Percentiles rank a stretch among this genome's conserved stretches.
These are phyloP conservation scores for Otocyon megalotis DNA, from an alignment of 2,113 vertebrate species.

Conservation along the genomic window DNA sequence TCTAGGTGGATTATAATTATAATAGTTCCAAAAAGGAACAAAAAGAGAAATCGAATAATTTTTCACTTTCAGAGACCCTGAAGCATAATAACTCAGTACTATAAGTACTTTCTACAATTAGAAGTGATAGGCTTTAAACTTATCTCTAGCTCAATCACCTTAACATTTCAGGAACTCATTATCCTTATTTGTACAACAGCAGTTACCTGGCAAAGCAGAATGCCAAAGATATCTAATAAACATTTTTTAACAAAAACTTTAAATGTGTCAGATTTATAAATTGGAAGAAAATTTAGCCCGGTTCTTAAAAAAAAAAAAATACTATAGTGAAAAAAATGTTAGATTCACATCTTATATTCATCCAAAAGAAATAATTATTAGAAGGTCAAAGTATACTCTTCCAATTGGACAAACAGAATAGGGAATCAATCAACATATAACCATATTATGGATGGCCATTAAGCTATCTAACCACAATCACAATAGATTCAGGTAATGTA, in stretches of 20 bases:
- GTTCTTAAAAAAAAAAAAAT: constrained; percentile 2
- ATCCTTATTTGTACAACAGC: constrained; percentile 58
- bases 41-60: constrained; percentile 46
- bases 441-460: neutral
- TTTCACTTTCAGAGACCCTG: constrained; percentile 53
- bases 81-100: constrained; percentile 65
- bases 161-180: constrained; percentile 50
- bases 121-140: constrained; percentile 65
- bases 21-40: constrained; percentile 63
- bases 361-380: constrained; percentile 41
- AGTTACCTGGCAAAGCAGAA: constrained; percentile 54
- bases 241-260: constrained; percentile 33
- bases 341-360: constrained; percentile 37
- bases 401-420: neutral
- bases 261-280: constrained; percentile 55
- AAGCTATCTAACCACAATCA: constrained; percentile 39
- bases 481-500: constrained; percentile 15
- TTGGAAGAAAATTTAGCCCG: constrained; percentile 2
- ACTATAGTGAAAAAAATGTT: constrained; percentile 3
- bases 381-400: constrained; percentile 43
- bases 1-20: constrained; percentile 64
- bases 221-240: constrained; percentile 21
- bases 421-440: constrained; percentile 21
- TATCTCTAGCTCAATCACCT: constrained; percentile 36
- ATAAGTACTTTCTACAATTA: constrained; percentile 38